A percentile compares a stretch with the other conserved stretches of the same genome.
Evolutionary conservation across 1,140 invertebrate species (phyloP).

Genomic region (Phortica variegata): DNA sequence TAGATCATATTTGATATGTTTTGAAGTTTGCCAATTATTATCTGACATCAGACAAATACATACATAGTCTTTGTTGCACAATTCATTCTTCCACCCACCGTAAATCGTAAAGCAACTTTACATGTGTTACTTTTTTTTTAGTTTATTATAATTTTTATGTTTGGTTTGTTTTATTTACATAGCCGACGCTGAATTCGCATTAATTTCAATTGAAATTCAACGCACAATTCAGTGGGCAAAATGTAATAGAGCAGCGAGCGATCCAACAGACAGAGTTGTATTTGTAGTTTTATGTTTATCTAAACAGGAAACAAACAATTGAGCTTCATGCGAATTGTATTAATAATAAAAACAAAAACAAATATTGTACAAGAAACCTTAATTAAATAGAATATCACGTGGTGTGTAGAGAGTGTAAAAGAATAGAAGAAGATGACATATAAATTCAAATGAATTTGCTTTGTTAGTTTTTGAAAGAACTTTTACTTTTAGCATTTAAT

Average conservation of each 20-base stretch:
- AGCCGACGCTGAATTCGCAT: conserved; percentile 42
- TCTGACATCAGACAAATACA: too few species aligned
- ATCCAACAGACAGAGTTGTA: conserved; percentile 7
- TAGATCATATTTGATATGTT: neutral
- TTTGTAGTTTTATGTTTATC: neutral
- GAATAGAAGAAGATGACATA: too few species aligned
- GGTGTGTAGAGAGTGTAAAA: too few species aligned
- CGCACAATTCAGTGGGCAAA: conserved; percentile 13
- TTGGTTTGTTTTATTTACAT: conserved; percentile 22
- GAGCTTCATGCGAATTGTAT: conserved; percentile 11
- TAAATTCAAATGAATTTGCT: too few species aligned
- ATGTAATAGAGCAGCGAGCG: neutral
- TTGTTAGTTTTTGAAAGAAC: too few species aligned
- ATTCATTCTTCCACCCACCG: conserved; percentile 6
- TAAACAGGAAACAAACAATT: conserved; percentile 23
- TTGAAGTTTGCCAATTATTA: too few species aligned
- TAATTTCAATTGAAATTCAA: conserved; percentile 43
- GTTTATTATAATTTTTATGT: too few species aligned
- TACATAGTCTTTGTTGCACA: neutral
- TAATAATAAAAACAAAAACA: neutral
- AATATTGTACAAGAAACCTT: too few species aligned
- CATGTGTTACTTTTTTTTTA: conserved; percentile 9
- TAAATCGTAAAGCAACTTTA: conserved; percentile 3
- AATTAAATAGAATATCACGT: too few species aligned
- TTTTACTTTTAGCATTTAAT: too few species aligned